Conservation (phyloP, 2,113 vertebrate genomes). For the Dolichotis patagonum region DNA sequence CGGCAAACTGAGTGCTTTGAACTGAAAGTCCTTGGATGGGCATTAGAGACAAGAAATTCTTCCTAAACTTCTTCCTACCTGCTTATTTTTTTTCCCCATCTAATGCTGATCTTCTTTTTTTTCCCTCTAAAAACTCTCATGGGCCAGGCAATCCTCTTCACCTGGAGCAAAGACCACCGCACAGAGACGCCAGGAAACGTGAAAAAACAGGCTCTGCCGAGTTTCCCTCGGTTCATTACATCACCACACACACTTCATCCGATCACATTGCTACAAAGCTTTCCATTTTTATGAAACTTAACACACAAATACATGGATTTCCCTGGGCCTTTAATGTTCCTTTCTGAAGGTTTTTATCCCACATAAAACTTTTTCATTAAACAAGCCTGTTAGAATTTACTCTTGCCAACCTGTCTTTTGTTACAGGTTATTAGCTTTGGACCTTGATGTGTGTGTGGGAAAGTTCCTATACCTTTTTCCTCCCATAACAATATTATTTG, state of each 20-base stretch:
- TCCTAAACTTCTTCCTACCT: background rate
- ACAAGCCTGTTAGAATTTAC: background rate
- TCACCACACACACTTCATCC: background rate
- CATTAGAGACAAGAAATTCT: background rate
- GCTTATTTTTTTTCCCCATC: no score
- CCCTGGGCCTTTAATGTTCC: background rate
- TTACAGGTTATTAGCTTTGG: background rate
- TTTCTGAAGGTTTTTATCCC: background rate
- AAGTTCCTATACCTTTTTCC: background rate
- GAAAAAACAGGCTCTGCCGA: no score
- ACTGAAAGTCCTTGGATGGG: background rate
- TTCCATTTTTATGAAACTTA: background rate
- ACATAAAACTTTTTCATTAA: background rate
- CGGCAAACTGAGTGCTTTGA: background rate
- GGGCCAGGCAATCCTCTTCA: background rate
- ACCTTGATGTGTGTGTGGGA: background rate
- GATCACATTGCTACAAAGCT: no score
- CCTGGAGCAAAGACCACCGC: background rate
- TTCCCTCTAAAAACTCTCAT: background rate
- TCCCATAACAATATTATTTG: background rate
- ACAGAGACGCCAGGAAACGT: background rate
- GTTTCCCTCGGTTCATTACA: no score
- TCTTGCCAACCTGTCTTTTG: background rate
- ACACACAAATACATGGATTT: background rate
- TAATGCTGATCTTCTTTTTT: background rate